These are phyloP conservation scores for Melanchra persicariae DNA, from an alignment of 2,888 invertebrate genomes.

Conservation along the genomic window DNA sequence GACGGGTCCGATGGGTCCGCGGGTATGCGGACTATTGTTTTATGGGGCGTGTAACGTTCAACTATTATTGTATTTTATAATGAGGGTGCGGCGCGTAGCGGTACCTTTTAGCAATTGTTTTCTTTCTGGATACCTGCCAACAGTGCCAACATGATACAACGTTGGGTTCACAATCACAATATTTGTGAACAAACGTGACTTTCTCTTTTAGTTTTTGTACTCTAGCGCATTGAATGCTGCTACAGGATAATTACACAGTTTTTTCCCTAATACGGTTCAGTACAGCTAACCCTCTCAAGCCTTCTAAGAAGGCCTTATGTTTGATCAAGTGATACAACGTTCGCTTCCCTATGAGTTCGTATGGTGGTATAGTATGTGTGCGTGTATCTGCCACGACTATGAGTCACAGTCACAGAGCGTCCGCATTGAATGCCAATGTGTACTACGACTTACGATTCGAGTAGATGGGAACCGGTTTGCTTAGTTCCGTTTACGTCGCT, in stretches of 20 bases:
- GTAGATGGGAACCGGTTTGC: constrained; percentile 63
- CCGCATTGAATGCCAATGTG: constrained; percentile 61
- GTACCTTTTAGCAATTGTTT: constrained; percentile 47
- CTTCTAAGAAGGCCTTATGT: not conserved
- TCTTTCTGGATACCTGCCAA: constrained; percentile 50
- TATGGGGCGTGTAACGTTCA: constrained; percentile 79
- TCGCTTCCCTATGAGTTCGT: constrained; percentile 1
- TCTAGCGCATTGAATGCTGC: not conserved
- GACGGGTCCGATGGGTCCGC: constrained; percentile 74
- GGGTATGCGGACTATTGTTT: constrained; percentile 79
- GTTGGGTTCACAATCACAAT: constrained; percentile 24
- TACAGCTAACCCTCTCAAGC: not conserved
- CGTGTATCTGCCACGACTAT: constrained; percentile 51
- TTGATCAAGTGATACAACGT: constrained; percentile 11
- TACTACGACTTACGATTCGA: constrained; percentile 50
- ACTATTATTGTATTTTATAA: constrained; percentile 67
- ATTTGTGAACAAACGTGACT: constrained; percentile 36
- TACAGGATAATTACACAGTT: not conserved
- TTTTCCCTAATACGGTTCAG: not conserved
- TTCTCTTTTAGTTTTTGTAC: constrained; percentile 41
- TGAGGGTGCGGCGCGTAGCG: constrained; percentile 52
- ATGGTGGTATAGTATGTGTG: constrained; percentile 5
- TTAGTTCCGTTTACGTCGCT: constrained; percentile 62
- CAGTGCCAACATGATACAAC: constrained; percentile 22
- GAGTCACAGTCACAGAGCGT: constrained; percentile 58